These are phyloP conservation scores for Nycticebus coucang DNA, from an alignment of 2,113 vertebrate genomes.

Conservation along the genomic window DNA sequence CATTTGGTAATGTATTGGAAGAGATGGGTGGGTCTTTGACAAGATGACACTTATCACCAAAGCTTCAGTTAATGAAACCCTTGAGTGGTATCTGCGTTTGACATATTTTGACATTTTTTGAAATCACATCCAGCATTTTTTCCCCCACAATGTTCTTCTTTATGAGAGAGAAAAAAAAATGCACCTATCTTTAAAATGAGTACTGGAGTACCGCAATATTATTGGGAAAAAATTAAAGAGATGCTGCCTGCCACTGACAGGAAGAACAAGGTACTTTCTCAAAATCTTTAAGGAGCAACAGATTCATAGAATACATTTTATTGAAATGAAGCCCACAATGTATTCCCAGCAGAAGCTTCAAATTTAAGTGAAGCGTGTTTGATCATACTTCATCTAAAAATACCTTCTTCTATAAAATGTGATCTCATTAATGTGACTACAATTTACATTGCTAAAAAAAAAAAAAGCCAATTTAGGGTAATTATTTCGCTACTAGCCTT, in stretches of 20 bases:
- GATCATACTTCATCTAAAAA: slow-evolving; percentile 62
- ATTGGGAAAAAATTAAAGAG: slow-evolving; percentile 84
- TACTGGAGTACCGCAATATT: slow-evolving; percentile 87
- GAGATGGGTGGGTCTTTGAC: slow-evolving; percentile 97
- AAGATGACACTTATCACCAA: slow-evolving; percentile 97
- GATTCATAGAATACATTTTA: slow-evolving; percentile 72
- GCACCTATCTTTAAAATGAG: slow-evolving; percentile 89
- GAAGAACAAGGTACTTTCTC: slow-evolving; percentile 79
- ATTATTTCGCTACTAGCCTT: slow-evolving; percentile 63
- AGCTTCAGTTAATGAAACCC: slow-evolving; percentile 94
- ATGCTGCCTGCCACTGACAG: slow-evolving; percentile 80
- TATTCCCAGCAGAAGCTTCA: slow-evolving; percentile 58
- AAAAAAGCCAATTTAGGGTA: slow-evolving; percentile 61
- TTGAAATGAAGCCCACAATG: slow-evolving; percentile 56
- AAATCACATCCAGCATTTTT: slow-evolving; percentile 90
- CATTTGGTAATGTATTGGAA: slow-evolving; percentile 99
- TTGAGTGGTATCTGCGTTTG: slow-evolving; percentile 94
- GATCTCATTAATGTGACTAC: slow-evolving; percentile 56
- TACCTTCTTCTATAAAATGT: not conserved
- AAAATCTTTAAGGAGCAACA: slow-evolving; percentile 77
- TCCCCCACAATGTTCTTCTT: slow-evolving; percentile 86
- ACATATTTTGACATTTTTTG: slow-evolving; percentile 95
- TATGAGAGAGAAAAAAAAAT: slow-evolving; percentile 82
- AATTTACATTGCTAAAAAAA: slow-evolving; percentile 43
- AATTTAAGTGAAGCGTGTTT: slow-evolving; percentile 62